Conservation (phyloP, 2,888 invertebrate genomes). For the Germaria angustata region DNA sequence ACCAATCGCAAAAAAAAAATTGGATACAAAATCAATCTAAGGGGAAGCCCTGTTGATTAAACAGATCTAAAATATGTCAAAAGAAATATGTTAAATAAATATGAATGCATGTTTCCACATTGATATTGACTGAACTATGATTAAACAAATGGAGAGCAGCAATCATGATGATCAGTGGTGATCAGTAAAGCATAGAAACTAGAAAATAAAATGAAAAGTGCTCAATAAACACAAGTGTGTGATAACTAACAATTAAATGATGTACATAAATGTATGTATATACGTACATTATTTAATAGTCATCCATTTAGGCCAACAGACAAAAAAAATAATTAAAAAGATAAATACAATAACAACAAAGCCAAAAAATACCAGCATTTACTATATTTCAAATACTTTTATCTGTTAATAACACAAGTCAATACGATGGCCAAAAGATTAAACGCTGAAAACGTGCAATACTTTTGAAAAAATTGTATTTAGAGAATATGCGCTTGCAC, state of each 20-base stretch:
- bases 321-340: constrained; percentile 12
- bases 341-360: neutral
- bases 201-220: constrained; percentile 16
- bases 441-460: constrained; percentile 4
- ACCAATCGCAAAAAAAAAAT: no score
- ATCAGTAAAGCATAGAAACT: constrained; percentile 54
- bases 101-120: neutral
- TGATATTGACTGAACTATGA: constrained; percentile 30
- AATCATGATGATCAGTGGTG: constrained; percentile 31
- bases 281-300: constrained; percentile 13
- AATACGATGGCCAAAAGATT: constrained; percentile 9
- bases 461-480: neutral
- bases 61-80: neutral
- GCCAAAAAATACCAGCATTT: neutral
- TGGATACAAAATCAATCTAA: no score
- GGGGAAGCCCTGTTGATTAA: neutral
- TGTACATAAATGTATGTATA: no score
- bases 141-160: constrained; percentile 43
- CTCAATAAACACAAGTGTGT: constrained; percentile 46
- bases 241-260: constrained; percentile 42
- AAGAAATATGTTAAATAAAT: constrained; percentile 9
- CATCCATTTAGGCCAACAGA: constrained; percentile 43
- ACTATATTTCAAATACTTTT: neutral
- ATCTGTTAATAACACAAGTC: constrained; percentile 16
- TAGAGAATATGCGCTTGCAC: constrained; percentile 1